Percentiles rank a stretch among this genome's conserved stretches.
Conservation (phyloP, 2,888 invertebrate genomes). For the Plemyria rubiginata region DNA sequence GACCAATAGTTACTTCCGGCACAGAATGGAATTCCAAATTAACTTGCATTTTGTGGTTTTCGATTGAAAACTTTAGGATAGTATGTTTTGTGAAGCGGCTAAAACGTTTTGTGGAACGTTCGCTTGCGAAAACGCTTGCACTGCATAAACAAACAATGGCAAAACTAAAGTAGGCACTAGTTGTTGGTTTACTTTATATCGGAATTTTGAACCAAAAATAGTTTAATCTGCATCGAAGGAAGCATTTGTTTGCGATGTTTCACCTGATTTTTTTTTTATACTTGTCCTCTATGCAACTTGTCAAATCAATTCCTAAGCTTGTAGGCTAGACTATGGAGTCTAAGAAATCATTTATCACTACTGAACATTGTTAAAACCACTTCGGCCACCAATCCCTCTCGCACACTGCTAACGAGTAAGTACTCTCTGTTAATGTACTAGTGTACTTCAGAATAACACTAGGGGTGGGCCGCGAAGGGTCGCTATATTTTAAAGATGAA, state of each 20-base stretch:
- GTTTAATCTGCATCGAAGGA: not conserved
- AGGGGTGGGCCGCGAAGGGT: slow-evolving; percentile 42
- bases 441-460: slow-evolving; percentile 44
- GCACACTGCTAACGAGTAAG: slow-evolving; percentile 32
- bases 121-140: slow-evolving; percentile 13
- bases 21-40: slow-evolving; percentile 54
- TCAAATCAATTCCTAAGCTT: no score
- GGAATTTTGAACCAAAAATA: not conserved
- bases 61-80: slow-evolving; percentile 41
- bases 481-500: slow-evolving; percentile 9
- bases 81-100: slow-evolving; percentile 39
- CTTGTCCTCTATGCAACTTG: no score
- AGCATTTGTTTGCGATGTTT: no score
- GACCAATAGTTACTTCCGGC: slow-evolving; percentile 62
- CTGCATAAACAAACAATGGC: slow-evolving; percentile 14
- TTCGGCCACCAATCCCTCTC: slow-evolving; percentile 31
- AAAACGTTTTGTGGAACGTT: slow-evolving; percentile 31
- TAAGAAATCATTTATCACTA: slow-evolving; percentile 11
- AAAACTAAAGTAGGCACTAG: slow-evolving; percentile 9
- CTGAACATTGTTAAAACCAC: slow-evolving; percentile 22
- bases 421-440: slow-evolving; percentile 38
- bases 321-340: not conserved
- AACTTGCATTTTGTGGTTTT: slow-evolving; percentile 50
- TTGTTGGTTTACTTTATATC: slow-evolving; percentile 9
- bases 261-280: not conserved